A percentile compares a stretch with the other conserved stretches of the same genome.
These are phyloP conservation scores for Notospermus geniculatus DNA, from an alignment of 1,140 invertebrate genomes.

Conservation along the genomic window DNA sequence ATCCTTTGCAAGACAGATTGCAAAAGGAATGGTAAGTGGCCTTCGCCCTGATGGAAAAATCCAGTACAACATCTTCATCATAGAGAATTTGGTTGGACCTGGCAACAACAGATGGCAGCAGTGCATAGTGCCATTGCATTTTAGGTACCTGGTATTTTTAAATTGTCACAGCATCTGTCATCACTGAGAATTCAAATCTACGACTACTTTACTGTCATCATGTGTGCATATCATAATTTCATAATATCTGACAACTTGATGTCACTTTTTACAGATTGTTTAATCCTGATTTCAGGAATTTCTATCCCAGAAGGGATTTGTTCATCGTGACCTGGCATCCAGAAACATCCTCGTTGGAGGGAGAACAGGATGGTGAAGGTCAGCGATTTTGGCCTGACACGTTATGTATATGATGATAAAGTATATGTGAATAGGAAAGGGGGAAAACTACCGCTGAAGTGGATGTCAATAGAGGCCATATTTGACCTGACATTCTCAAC, in stretches of 20 bases:
- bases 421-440: conserved; percentile 60
- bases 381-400: conserved; percentile 58
- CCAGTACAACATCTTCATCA: too few species aligned
- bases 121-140: too few species aligned
- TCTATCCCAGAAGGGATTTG: conserved; percentile 56
- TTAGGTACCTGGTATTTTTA: too few species aligned
- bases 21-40: conserved; percentile 45
- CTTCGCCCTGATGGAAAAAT: background rate
- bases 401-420: conserved; percentile 56
- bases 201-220: too few species aligned
- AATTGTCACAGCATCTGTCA: background rate
- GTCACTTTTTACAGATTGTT: too few species aligned
- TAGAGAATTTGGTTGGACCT: too few species aligned
- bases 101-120: too few species aligned
- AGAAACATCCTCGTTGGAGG: conserved; percentile 57
- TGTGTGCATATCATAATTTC: too few species aligned
- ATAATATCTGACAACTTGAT: too few species aligned
- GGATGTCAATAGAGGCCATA: conserved; percentile 57
- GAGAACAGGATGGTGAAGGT: conserved; percentile 48
- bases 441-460: conserved; percentile 55
- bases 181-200: too few species aligned
- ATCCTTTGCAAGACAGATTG: conserved; percentile 44
- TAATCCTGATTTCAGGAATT: conserved; percentile 47
- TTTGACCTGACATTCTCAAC: conserved; percentile 57
- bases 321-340: conserved; percentile 58